Percentiles rank a stretch among this genome's conserved stretches.
Conservation (phyloP, 2,113 vertebrate genomes). For the Anhinga anhinga region DNA sequence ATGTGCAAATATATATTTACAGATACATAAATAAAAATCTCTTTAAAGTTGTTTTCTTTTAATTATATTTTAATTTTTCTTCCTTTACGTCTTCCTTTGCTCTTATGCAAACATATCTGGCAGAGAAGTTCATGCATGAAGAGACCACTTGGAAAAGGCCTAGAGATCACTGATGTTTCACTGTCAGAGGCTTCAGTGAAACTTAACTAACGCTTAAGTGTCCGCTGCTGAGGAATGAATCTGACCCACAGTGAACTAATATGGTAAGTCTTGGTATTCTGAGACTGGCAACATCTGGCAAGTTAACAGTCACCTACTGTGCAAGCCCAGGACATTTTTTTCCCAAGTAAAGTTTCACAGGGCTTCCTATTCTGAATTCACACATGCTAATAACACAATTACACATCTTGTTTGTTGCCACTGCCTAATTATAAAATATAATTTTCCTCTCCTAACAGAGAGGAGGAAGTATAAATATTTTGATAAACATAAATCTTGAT, state of each 20-base stretch:
- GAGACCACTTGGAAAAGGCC: neutral
- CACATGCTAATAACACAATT: conserved; percentile 39
- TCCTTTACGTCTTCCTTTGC: neutral
- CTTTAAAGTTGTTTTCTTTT: neutral
- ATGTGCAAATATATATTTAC: neutral
- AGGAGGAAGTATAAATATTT: conserved; percentile 9
- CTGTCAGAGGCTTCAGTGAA: neutral
- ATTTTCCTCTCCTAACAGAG: conserved; percentile 11
- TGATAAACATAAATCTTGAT: neutral
- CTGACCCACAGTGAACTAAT: neutral
- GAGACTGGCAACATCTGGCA: conserved; percentile 30
- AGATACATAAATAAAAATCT: neutral
- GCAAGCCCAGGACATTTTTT: conserved; percentile 3
- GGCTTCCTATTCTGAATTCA: conserved; percentile 47
- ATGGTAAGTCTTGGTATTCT: conserved; percentile 2
- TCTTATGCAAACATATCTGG: neutral
- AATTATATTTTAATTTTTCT: neutral
- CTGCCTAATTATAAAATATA: conserved; percentile 32
- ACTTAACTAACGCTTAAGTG: neutral
- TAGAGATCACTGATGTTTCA: neutral
- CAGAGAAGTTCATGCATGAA: neutral
- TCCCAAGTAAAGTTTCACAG: neutral
- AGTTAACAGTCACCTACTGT: conserved; percentile 44
- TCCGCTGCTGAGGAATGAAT: neutral
- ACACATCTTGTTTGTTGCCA: neutral